Base-by-base conservation (phyloP, 1,140 invertebrate genomes). In the Nylanderia fulva region DNA sequence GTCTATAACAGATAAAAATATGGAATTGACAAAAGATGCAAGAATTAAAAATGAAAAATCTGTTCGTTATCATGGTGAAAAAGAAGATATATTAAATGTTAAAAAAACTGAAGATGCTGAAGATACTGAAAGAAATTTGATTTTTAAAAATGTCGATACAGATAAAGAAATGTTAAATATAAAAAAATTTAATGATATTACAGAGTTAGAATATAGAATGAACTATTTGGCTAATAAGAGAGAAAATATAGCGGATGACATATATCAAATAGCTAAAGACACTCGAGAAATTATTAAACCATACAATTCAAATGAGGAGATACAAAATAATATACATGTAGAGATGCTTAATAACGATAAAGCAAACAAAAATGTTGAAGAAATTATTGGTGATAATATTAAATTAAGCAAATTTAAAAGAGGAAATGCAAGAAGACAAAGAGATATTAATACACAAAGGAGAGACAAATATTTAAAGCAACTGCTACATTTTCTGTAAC, bases 281-380 rank as follows among this genome's bases (percentile, higher is more conserved):
- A 71, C 11, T 13, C 18, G 39, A 54, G 48, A 72, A 45, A 60
- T 27, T 82, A 58, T 56, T 76, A 18, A 42, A 33, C 61, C 54
- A 6, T 27, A 42, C 15, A 42, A 76, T 29, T 15, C n/a, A 45
- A 76, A 76, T 63, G 27, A 74, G 4, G 9, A 48, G 6, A 24
- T 11, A n/a, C 1, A 63, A 61, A 36, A 60, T 9, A 39, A 61
- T 45, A 21, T 42, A 63, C 21, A 77, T 64, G 33, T 13, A 8
- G n/a, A 29, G n/a, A 61, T 33, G 24, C 13, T 21, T 61, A 77
- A 52, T 3, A 27, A 74, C 36, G 58, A 64, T 48, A 27, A 33
- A 33, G 11, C 13, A 45, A 27, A 2, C 6, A 13, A 33, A 21
- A 11, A 24, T 52, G 27, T 33, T 21, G 7, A 64, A 77, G 33